Evolutionary conservation across 2,888 invertebrate genomes (phyloP), one percentile per base, ranked within the genome.

Genomic region (Melanchra persicariae): DNA sequence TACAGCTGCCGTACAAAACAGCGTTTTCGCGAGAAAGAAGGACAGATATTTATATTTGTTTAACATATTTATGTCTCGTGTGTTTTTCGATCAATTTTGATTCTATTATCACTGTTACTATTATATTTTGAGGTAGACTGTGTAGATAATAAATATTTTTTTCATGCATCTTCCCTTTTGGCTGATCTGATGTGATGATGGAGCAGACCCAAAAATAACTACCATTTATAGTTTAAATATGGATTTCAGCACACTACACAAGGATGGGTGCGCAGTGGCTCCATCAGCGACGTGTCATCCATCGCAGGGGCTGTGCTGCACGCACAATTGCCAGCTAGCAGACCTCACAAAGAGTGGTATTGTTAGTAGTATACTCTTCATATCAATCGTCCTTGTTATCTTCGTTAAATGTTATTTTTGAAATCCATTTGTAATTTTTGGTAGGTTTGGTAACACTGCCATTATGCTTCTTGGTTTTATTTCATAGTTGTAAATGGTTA

Each of bases 251-350:
- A 87, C 93, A 0, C 83, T 93, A 4, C 93, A 94, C 74, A 92
- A 91, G 47, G 92, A 93, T n/a, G 94, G 95, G 0, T 96, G 96
- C 78, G 92, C 93, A 0, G 95, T 96, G 30, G 94, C 96, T 1
- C 92, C 94, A 0, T 81, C 90, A 0, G 94, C 93, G 10, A 81
- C 87, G 66, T 96, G 96, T 76, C 96, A 96, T 72, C 96, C 96
- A 0, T 96, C 96, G 0, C 96, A 96, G 79, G 96, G 96, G 0
- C 88, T 93, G n/a, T 96, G 96, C 86, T 96, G 96, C 81, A 91
- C 87, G 8, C 68, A 87, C 1, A 88, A 92, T 34, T 96, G 96
- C 80, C 87, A 89, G 62, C 93, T 91, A 66, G 92, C 93, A 0
- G 88, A 96, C 80, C 91, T 95, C 37, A 81, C 84, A 30, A 70